Evolutionary conservation across 2,888 invertebrate genomes (phyloP).

Genomic region (Andrena dorsata): DNA sequence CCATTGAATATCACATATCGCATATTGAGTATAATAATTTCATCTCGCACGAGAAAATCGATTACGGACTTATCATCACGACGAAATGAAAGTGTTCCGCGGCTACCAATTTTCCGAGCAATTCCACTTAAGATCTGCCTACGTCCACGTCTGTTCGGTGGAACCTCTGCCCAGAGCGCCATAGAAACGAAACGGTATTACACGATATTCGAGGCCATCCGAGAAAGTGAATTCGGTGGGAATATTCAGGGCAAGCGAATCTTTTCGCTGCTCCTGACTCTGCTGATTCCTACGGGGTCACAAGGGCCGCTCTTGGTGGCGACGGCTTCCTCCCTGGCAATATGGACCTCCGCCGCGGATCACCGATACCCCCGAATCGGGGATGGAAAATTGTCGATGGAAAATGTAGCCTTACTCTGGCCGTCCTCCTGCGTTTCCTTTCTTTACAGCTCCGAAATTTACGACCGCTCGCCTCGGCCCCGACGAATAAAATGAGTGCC

Average conservation of each 20-base stretch:
- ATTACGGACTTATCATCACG: slow-evolving; percentile 8
- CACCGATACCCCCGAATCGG: slow-evolving; percentile 1
- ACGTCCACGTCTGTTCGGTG: slow-evolving; percentile 36
- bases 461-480: neutral
- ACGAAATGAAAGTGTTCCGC: neutral
- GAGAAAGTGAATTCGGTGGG: slow-evolving; percentile 16
- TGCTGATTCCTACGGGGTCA: neutral
- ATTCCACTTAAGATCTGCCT: slow-evolving; percentile 38
- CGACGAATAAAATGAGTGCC: slow-evolving; percentile 6
- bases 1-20: neutral
- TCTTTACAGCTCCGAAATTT: slow-evolving; percentile 20
- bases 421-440: neutral
- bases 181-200: slow-evolving; percentile 16
- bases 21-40: neutral
- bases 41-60: neutral
- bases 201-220: slow-evolving; percentile 26
- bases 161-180: slow-evolving; percentile 12
- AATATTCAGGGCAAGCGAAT: slow-evolving; percentile 31
- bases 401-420: neutral
- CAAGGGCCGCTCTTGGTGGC: neutral
- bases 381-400: slow-evolving; percentile 4
- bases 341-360: neutral
- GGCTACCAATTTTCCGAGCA: neutral
- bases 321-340: slow-evolving; percentile 8
- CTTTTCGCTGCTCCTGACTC: slow-evolving; percentile 20